Evolutionary conservation across 53 echinoderm and acorn worm genomes (phyloP), one percentile per base, ranked within the genome.

Genomic region (Pentamera pediparva): DNA sequence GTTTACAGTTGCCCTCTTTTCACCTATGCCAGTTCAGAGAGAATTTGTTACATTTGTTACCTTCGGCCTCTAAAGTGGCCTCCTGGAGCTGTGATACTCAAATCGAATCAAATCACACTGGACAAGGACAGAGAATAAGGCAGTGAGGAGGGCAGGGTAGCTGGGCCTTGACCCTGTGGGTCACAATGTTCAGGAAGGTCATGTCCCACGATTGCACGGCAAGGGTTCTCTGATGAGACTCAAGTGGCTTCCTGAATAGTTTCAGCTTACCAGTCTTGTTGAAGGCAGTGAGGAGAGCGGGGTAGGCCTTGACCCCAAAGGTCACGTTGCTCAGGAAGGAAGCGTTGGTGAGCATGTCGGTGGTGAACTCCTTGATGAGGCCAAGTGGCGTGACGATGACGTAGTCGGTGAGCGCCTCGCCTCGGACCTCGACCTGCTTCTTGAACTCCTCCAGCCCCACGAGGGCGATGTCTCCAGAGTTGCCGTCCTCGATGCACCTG

Each of bases 231-330:
- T n/a, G n/a, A n/a, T n/a, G n/a, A n/a, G n/a, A n/a, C n/a, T n/a
- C n/a, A n/a, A n/a, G n/a, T n/a, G n/a, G n/a, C n/a, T n/a, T n/a
- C n/a, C n/a, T n/a, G 55, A 17, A 19, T 27, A 55, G 5, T 3
- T 55, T 13, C 18, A 10, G 69, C 86, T 1, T 39, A 94, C 94
- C 94, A 59, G 94, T 79, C 39, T 55, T 81, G 79, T 87, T 89
- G 60, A 87, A 87, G 32, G 90, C 67, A 31, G 85, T 90, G 56
- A 94, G 56, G 37, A 94, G 49, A 34, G 84, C 84, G 18, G 90
- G 85, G 81, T 83, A 84, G 24, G 79, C 75, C 24, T 90, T 87
- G 34, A 70, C 75, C 7, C 94, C 94, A 50, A 94, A 94, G 39
- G 62, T 32, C 6, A 77, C 82, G 6, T 58, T 35, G 8, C 10